phyloP scores from a whole-genome alignment of 2,113 vertebrate genomes.

The Hypocryptadius cinnamomeus region DNA sequence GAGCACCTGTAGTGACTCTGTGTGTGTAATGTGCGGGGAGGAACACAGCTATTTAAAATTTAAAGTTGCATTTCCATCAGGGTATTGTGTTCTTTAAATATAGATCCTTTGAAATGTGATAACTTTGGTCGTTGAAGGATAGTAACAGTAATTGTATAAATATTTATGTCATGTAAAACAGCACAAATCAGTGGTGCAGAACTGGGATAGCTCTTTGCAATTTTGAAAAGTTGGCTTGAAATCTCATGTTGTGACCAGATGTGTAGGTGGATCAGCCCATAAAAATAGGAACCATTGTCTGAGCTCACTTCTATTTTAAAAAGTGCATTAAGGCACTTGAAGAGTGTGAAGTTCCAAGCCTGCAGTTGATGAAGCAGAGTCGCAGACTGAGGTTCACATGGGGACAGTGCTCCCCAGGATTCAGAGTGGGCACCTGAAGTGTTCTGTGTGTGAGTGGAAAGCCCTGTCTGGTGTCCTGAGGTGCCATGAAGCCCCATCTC shows the following conservation, averaged over 20 bases:
- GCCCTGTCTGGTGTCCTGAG: background rate
- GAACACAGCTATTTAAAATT: background rate
- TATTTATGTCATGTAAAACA: background rate
- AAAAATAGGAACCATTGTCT: background rate
- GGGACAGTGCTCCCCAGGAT: background rate
- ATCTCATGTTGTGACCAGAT: background rate
- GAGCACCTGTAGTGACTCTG: background rate
- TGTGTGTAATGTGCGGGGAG: background rate
- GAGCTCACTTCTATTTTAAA: background rate
- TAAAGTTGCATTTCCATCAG: background rate
- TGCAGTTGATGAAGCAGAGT: background rate
- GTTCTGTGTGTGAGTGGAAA: rapidly evolving
- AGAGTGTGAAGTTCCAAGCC: background rate
- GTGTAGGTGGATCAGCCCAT: background rate
- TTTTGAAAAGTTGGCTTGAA: background rate
- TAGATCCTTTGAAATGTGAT: background rate
- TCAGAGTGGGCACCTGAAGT: rapidly evolving
- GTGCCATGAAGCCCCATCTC: background rate
- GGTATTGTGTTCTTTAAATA: background rate
- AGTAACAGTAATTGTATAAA: background rate
- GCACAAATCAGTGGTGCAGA: background rate
- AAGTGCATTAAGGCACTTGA: background rate
- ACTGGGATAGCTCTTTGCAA: background rate
- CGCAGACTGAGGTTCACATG: rapidly evolving
- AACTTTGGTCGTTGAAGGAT: background rate